phyloP scores from a whole-genome alignment of 2,888 invertebrate genomes.

The Protonemura montana region DNA sequence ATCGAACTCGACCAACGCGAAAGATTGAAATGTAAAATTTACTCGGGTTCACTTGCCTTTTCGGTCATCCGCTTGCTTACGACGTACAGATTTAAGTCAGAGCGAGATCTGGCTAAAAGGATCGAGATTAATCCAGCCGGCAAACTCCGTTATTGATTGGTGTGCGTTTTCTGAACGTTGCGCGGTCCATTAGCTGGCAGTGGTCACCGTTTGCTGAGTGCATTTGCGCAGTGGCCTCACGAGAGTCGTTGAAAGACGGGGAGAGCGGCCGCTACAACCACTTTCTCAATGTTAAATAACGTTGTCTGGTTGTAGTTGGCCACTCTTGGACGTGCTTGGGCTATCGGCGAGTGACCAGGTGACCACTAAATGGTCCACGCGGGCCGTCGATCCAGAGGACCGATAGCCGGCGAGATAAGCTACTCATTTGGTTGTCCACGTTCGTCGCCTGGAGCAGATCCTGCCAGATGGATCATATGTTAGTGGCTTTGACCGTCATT shows the following conservation, averaged over 20 bases:
- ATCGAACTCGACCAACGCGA: neutral
- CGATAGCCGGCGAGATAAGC: neutral
- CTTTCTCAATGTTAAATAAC: neutral
- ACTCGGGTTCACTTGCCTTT: neutral
- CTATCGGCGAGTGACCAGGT: conserved; percentile 13
- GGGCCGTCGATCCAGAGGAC: neutral
- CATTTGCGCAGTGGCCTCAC: conserved; percentile 8
- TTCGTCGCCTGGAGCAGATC: too few species aligned
- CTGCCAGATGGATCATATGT: neutral
- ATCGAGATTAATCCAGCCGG: neutral
- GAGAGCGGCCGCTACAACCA: neutral
- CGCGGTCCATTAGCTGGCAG: neutral
- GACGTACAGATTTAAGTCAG: too few species aligned
- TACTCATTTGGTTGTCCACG: neutral
- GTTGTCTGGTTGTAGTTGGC: neutral
- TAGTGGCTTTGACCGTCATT: neutral
- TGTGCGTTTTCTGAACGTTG: neutral
- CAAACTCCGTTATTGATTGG: neutral
- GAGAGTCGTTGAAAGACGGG: too few species aligned
- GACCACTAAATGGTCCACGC: neutral
- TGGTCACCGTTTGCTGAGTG: neutral
- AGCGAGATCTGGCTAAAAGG: neutral
- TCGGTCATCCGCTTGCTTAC: neutral
- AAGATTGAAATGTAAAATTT: neutral
- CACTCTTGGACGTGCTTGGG: neutral